Percentiles rank a stretch among this genome's conserved stretches.
Evolutionary conservation across 1,140 invertebrate genomes (phyloP).

Genomic region (Drosophila nigrodunni): DNA sequence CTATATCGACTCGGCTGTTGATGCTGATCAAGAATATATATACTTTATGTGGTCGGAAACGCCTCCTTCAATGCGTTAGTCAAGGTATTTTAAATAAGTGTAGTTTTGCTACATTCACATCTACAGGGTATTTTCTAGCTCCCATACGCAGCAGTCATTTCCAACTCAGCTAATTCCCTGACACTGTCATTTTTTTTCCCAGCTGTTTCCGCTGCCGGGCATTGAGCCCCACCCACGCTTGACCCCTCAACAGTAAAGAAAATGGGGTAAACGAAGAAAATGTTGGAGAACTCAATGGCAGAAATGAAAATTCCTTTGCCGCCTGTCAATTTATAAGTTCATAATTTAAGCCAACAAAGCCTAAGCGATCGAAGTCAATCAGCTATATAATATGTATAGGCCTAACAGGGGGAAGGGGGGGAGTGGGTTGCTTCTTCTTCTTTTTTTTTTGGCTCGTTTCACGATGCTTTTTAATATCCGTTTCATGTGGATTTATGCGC

Average conservation of each 20-base stretch:
- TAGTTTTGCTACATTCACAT: too few species aligned
- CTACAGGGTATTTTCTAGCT: neutral
- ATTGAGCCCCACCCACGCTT: neutral
- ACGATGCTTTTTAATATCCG: slow-evolving; percentile 78
- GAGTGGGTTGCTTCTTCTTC: neutral
- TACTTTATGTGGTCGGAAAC: too few species aligned
- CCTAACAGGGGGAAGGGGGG: neutral
- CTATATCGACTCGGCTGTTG: too few species aligned
- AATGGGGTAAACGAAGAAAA: neutral
- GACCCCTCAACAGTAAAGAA: neutral
- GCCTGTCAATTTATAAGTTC: slow-evolving; percentile 77
- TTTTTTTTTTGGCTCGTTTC: slow-evolving; percentile 50
- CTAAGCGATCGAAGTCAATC: slow-evolving; percentile 69
- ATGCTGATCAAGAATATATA: too few species aligned
- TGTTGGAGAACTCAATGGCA: neutral
- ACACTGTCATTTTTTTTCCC: neutral
- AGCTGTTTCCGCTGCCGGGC: neutral
- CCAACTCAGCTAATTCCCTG: slow-evolving; percentile 15
- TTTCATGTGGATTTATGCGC: slow-evolving; percentile 80
- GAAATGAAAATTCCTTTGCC: slow-evolving; percentile 28
- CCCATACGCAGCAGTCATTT: neutral
- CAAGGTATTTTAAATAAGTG: too few species aligned
- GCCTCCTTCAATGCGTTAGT: too few species aligned
- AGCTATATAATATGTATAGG: slow-evolving; percentile 69
- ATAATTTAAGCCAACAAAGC: slow-evolving; percentile 71